Evolutionary conservation across 2,888 invertebrate genomes (phyloP).

Genomic region (Lasioglossum pauxillum): DNA sequence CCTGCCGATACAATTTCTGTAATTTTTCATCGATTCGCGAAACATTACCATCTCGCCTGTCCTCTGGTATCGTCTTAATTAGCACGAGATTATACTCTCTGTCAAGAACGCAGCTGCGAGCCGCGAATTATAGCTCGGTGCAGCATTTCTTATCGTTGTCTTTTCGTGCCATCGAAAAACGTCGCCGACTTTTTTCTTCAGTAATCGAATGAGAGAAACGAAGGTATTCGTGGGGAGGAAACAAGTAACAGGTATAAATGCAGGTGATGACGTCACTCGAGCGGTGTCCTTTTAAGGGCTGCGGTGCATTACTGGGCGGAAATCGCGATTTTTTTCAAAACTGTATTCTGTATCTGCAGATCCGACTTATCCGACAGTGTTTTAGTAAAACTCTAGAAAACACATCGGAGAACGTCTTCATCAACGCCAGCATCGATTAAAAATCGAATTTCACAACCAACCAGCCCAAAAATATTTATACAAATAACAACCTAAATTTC

Average conservation of each 20-base stretch:
- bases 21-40: constrained; percentile 6
- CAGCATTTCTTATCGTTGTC: neutral
- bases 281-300: neutral
- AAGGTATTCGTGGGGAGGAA: constrained; percentile 2
- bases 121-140: constrained; percentile 9
- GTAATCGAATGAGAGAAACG: constrained; percentile 37
- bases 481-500: neutral
- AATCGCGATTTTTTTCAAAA: no score
- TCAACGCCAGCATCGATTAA: no score
- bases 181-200: neutral
- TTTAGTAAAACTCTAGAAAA: no score
- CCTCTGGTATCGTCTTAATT: constrained; percentile 28
- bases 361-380: no score
- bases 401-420: no score
- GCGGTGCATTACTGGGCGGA: neutral
- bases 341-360: no score
- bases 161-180: constrained; percentile 4
- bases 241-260: constrained; percentile 30
- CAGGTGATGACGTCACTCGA: constrained; percentile 52
- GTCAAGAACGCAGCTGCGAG: constrained; percentile 23
- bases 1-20: neutral
- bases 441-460: no score
- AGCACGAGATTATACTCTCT: neutral
- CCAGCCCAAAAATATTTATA: neutral
- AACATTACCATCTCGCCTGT: constrained; percentile 15